A percentile compares a stretch with the other conserved stretches of the same genome.
Evolutionary conservation across 2,113 vertebrate genomes (phyloP).

Genomic region (Oenanthe melanoleuca): DNA sequence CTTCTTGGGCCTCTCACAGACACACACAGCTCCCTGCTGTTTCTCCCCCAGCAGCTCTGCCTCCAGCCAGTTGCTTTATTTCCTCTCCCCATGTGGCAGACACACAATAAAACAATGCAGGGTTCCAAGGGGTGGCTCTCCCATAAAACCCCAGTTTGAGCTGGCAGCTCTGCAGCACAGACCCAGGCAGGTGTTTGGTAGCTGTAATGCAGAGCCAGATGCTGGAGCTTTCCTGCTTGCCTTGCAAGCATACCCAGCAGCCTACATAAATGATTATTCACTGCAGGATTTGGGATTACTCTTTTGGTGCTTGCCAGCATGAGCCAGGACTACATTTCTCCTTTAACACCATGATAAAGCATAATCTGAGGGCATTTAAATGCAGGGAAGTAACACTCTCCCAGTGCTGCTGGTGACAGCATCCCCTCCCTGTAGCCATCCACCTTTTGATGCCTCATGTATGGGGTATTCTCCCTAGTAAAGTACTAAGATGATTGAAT

Average conservation of each 20-base stretch:
- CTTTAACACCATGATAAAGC: background rate
- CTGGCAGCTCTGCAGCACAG: background rate
- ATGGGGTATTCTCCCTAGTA: background rate
- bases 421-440: background rate
- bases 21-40: background rate
- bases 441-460: rapidly evolving
- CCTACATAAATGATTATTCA: background rate
- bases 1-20: background rate
- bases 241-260: background rate
- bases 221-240: background rate
- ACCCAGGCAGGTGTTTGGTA: background rate
- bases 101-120: rapidly evolving
- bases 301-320: background rate
- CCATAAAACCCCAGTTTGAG: background rate
- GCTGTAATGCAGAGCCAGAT: background rate
- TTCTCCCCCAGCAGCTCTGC: background rate
- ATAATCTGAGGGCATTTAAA: background rate
- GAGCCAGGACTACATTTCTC: background rate
- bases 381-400: background rate
- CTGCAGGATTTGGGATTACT: background rate
- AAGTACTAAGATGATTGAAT: background rate
- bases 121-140: background rate
- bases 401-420: background rate
- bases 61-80: background rate
- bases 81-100: rapidly evolving